Base-by-base conservation (phyloP, 2,888 invertebrate genomes). In the Cinara cedri region DNA sequence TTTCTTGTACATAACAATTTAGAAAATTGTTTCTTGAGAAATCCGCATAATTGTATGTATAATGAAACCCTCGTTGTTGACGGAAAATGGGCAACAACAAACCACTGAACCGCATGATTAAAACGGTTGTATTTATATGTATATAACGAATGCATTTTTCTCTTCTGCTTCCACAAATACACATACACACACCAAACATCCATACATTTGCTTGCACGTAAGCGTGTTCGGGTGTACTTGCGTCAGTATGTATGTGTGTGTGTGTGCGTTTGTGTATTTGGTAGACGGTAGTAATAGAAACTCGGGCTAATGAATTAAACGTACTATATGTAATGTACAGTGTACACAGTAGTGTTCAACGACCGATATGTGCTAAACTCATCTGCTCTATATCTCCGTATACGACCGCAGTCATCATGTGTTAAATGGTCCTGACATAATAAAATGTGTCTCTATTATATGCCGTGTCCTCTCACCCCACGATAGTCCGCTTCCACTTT, bases 41-140 rank as follows among this genome's bases (percentile, higher is more conserved):
- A 70, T 54, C 54, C 19, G 21, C 16, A 16, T 4, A 51, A 49
- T 14, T 4, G 6, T 44, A 44, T 44, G 13, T 46, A 46, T 34
- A 34, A n/a, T 24, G 34, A 34, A 34, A 34, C 46, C 66, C 24
- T 46, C 8, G n/a, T 71, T 42, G n/a, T 46, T 10, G 14, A 6
- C 6, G 60, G 26, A 26, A 54, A 70, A 34, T 26, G 16, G 19
- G 3, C 72, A 10, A 46, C 60, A 13, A 8, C 44, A n/a, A 54
- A 76, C 19, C 68, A 76, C 76, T 60, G 68, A 68, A 76, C 76
- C 76, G 76, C 68, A 19, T 76, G 76, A 76, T 76, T 76, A 68
- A 76, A 76, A 76, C 57, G 49, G 16, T 16, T 21, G 42, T 24
- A 19, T 34, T 16, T 9, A 49, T 34, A 34, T 19, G 19, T 10